Evolutionary conservation across 1,140 invertebrate genomes (phyloP).

Genomic region (Bombus turneri): DNA sequence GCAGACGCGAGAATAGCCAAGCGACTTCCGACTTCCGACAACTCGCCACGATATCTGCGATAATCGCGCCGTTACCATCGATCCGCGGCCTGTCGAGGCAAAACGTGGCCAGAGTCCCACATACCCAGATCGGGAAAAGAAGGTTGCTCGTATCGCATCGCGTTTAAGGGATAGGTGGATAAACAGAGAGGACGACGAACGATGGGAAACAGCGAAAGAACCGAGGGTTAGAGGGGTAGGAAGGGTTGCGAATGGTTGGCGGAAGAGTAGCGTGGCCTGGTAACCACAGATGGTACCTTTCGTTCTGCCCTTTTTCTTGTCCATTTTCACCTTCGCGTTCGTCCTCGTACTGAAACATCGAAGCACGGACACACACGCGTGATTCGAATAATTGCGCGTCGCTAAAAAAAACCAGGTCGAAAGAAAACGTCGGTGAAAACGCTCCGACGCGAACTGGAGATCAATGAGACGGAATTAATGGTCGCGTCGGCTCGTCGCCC

Average conservation of each 20-base stretch:
- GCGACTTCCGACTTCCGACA: not conserved
- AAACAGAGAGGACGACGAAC: constrained; percentile 33
- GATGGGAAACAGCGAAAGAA: constrained; percentile 9
- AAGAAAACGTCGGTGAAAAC: not conserved
- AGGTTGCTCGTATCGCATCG: constrained; percentile 31
- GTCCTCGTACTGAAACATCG: not conserved
- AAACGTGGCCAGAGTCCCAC: constrained; percentile 37
- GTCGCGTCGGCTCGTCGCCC: not conserved
- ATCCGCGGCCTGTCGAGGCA: constrained; percentile 25
- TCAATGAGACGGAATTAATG: constrained; percentile 37
- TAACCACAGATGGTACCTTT: not conserved
- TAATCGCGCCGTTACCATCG: constrained; percentile 49
- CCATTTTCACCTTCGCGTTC: not conserved
- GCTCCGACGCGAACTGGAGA: not conserved
- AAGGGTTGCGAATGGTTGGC: constrained; percentile 16
- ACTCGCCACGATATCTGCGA: not conserved
- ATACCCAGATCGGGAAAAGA: constrained; percentile 55
- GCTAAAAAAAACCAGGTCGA: not conserved
- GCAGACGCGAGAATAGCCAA: not conserved
- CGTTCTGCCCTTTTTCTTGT: constrained; percentile 5
- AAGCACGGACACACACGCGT: no score
- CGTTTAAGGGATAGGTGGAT: constrained; percentile 35
- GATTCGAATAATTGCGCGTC: constrained; percentile 4
- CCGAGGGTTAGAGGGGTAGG: not conserved
- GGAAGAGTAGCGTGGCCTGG: constrained; percentile 36